Percentiles rank a stretch among this genome's conserved stretches.
Evolutionary conservation across 30 jellyfish, hydroid and myxozoan genomes (phyloP).

Genomic region (Nemopilema nomurai): DNA sequence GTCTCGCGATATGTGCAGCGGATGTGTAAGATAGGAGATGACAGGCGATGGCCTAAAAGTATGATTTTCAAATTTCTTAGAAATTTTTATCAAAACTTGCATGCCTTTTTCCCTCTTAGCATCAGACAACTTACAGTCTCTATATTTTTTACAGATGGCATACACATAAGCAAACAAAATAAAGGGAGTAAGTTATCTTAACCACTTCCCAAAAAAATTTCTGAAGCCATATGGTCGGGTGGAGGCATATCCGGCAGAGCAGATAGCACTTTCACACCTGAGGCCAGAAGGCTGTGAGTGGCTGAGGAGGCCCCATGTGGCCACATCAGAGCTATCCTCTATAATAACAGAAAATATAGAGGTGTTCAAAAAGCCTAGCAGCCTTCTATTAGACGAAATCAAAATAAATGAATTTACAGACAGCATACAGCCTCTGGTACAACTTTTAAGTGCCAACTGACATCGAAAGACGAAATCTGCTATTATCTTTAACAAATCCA

Average conservation of each 20-base stretch:
- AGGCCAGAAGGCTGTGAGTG: conserved; percentile 29
- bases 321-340: neutral
- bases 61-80: neutral
- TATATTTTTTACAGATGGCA: neutral
- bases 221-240: conserved; percentile 14
- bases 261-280: neutral
- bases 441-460: no score
- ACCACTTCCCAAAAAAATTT: conserved; percentile 12
- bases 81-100: neutral
- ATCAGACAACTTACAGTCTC: neutral
- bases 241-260: neutral
- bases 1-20: neutral
- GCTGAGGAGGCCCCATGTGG: conserved; percentile 3
- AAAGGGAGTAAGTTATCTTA: neutral
- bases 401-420: neutral
- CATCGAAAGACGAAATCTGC: neutral
- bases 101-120: neutral
- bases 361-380: neutral
- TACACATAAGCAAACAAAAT: neutral
- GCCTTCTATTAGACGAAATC: neutral
- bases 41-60: neutral
- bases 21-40: neutral
- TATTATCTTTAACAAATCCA: neutral
- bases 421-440: neutral
- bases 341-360: neutral